Conservation (phyloP, 2,888 invertebrate species). For the Drosophila leonis region DNA sequence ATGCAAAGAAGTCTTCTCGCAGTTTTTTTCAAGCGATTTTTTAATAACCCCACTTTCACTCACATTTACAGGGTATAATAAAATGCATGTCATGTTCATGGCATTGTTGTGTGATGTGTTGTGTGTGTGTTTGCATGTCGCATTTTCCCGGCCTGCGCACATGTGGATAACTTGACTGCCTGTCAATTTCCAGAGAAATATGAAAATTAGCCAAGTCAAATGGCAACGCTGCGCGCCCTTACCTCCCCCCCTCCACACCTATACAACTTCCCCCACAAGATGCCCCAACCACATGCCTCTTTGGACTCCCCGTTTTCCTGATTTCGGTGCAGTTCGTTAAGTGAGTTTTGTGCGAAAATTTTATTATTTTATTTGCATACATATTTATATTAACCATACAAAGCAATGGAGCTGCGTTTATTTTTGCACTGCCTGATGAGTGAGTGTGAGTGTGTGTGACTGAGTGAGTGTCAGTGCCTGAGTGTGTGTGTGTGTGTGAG, state of each 20-base stretch:
- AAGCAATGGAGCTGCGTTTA: conserved; percentile 51
- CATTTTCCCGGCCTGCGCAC: conserved; percentile 59
- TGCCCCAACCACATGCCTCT: background rate
- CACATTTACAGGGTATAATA: conserved; percentile 28
- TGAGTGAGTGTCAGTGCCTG: background rate
- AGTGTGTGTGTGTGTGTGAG: conserved; percentile 9
- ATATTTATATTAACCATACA: conserved; percentile 68
- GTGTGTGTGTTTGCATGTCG: conserved; percentile 49
- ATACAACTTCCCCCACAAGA: background rate
- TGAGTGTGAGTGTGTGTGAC: conserved; percentile 3
- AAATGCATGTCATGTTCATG: conserved; percentile 78
- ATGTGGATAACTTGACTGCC: conserved; percentile 40
- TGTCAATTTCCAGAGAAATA: conserved; percentile 77
- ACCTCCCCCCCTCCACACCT: background rate
- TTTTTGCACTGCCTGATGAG: conserved; percentile 32
- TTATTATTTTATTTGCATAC: conserved; percentile 78
- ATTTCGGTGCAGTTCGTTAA: conserved; percentile 41
- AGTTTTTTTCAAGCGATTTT: background rate
- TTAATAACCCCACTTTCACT: background rate
- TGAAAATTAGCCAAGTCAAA: conserved; percentile 79
- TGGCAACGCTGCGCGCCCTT: conserved; percentile 11
- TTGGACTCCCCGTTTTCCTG: conserved; percentile 5
- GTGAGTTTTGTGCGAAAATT: conserved; percentile 64
- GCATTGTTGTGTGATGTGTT: conserved; percentile 39
- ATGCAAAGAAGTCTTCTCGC: background rate